Evolutionary conservation across 2,113 vertebrate species (phyloP).

Genomic region (Pomatostomus ruficeps): DNA sequence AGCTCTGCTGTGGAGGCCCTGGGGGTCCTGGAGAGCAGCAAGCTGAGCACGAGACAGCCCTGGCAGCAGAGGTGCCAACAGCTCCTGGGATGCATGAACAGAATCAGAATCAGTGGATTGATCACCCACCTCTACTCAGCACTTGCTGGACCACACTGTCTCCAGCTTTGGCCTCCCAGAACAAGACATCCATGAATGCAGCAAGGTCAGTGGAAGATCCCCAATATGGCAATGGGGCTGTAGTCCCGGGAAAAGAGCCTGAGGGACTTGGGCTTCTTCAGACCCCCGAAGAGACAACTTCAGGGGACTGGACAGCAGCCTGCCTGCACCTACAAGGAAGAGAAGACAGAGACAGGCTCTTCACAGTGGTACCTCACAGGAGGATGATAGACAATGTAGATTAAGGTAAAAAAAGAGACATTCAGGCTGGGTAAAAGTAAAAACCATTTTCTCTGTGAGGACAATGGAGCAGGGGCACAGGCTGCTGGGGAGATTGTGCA

Average conservation of each 20-base stretch:
- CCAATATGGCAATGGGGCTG: background rate
- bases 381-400: background rate
- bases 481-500: background rate
- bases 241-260: background rate
- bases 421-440: background rate
- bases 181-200: background rate
- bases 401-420: background rate
- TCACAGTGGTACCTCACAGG: background rate
- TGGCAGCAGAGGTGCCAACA: background rate
- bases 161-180: background rate
- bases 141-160: background rate
- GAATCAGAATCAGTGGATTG: background rate
- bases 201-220: rapidly evolving
- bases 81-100: background rate
- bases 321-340: background rate
- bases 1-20: background rate
- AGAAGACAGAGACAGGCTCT: background rate
- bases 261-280: background rate
- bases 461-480: background rate
- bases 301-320: background rate
- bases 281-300: background rate
- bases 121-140: background rate
- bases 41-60: background rate
- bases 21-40: background rate
- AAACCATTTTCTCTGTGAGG: background rate